These are phyloP conservation scores for Oscheius sp. DNA, from an alignment of 2,888 invertebrate species.

Conservation along the genomic window DNA sequence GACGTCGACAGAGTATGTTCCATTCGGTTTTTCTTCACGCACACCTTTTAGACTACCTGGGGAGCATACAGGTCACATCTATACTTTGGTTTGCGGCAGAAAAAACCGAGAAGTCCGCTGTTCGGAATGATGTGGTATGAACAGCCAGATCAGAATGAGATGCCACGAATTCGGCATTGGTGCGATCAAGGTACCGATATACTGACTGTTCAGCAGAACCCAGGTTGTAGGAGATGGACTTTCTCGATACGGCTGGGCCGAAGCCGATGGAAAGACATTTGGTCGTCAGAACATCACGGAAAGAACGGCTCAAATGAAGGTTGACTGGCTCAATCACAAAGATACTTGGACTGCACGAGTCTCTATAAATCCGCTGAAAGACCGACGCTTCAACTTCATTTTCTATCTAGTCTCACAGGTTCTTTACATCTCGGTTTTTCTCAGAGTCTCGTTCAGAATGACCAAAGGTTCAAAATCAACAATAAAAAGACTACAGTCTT, in stretches of 20 bases:
- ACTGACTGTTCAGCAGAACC: not conserved
- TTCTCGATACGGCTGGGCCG: conserved; percentile 87
- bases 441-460: not conserved
- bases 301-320: conserved; percentile 37
- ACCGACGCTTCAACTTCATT: conserved; percentile 46
- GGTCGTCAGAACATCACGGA: conserved; percentile 82
- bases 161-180: conserved; percentile 81
- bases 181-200: conserved; percentile 81
- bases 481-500: not conserved
- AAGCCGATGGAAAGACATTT: conserved; percentile 91
- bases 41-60: conserved; percentile 79
- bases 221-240: conserved; percentile 80
- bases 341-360: conserved; percentile 45
- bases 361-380: conserved; percentile 35
- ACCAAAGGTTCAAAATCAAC: not conserved
- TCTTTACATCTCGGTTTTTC: not conserved
- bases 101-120: conserved; percentile 88
- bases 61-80: conserved; percentile 89
- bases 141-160: conserved; percentile 74
- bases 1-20: conserved; percentile 5
- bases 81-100: conserved; percentile 90
- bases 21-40: not conserved
- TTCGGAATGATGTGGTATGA: conserved; percentile 85
- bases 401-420: conserved; percentile 49
- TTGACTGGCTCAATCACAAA: conserved; percentile 52